These are phyloP conservation scores for Semaprochilodus insignis DNA, from an alignment of 2,797 vertebrate genomes.

Conservation along the genomic window DNA sequence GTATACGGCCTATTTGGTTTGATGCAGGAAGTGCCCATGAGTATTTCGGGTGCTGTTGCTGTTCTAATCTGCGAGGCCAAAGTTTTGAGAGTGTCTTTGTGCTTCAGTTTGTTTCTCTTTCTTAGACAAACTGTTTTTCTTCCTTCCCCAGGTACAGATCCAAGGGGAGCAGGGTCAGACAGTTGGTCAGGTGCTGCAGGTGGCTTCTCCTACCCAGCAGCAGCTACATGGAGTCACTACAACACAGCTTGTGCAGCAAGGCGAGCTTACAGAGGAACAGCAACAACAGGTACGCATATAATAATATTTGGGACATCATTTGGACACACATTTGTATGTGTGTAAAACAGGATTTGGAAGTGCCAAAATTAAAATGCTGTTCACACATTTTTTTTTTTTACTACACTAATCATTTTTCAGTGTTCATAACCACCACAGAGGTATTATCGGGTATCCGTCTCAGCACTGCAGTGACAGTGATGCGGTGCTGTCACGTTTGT, in stretches of 20 bases:
- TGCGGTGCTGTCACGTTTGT: too few relatives aligned
- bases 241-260: constrained; percentile 90
- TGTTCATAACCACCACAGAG: too few relatives aligned
- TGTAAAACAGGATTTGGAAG: too few relatives aligned
- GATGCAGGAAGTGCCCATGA: background rate
- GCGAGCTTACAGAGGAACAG: constrained; percentile 95
- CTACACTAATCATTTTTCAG: too few relatives aligned
- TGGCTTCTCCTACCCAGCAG: constrained; percentile 88
- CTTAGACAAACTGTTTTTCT: background rate
- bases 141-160: constrained; percentile 85
- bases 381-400: too few relatives aligned
- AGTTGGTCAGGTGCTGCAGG: constrained; percentile 91
- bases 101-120: background rate
- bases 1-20: too few relatives aligned
- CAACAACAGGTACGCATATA: constrained; percentile 85
- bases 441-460: too few relatives aligned
- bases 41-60: background rate
- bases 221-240: constrained; percentile 88
- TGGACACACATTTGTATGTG: too few relatives aligned
- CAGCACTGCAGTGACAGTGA: too few relatives aligned
- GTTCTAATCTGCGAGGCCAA: background rate
- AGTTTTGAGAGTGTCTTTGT: too few relatives aligned
- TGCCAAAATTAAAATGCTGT: too few relatives aligned
- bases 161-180: constrained; percentile 89
- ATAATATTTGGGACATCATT: too few relatives aligned